Evolutionary conservation across 2,797 vertebrate genomes (phyloP).

Genomic region (Pagetopsis macropterus): DNA sequence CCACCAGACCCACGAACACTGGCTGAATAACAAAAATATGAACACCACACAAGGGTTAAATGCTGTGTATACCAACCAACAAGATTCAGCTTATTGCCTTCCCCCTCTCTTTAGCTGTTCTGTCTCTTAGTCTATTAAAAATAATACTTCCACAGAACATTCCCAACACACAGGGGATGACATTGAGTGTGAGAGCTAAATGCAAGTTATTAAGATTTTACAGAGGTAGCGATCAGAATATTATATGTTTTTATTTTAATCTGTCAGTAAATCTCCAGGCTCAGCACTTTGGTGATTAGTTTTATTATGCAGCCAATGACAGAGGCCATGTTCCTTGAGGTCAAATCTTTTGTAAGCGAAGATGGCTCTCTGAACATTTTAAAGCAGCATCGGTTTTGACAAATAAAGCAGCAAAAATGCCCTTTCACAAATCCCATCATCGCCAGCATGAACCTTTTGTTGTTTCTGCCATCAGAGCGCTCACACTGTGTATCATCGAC

Average conservation of each 20-base stretch:
- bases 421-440: conserved; percentile 45
- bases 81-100: too few relatives aligned
- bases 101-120: too few relatives aligned
- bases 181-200: background rate
- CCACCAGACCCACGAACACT: too few relatives aligned
- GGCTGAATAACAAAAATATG: too few relatives aligned
- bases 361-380: conserved; percentile 26
- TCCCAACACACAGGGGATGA: background rate
- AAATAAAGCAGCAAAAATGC: conserved; percentile 32
- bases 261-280: conserved; percentile 19
- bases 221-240: background rate
- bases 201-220: background rate
- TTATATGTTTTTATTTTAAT: conserved; percentile 7
- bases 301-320: conserved; percentile 18
- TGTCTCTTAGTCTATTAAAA: too few relatives aligned
- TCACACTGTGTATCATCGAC: background rate
- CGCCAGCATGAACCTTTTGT: background rate
- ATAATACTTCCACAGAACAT: background rate
- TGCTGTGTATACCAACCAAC: too few relatives aligned
- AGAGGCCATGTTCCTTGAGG: conserved; percentile 39
- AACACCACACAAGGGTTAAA: too few relatives aligned
- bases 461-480: conserved; percentile 24
- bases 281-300: conserved; percentile 31
- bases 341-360: conserved; percentile 31
- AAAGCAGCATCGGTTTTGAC: conserved; percentile 17